Evolutionary conservation across 2,797 vertebrate species (phyloP).

Genomic region (Micromesistius poutassou): DNA sequence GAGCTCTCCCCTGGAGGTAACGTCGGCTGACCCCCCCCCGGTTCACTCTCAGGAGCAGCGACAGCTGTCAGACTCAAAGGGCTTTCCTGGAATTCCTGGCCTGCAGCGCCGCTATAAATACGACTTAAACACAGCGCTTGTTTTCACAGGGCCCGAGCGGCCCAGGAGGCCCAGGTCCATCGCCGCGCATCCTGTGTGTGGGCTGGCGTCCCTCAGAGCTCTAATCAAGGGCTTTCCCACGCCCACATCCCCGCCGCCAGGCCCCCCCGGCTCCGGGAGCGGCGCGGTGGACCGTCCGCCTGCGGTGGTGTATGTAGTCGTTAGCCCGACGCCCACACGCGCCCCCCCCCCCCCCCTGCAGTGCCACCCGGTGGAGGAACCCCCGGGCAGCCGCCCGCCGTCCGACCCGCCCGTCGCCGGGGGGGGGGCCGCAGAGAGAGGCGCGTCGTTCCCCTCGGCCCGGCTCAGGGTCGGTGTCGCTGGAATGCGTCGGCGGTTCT

Average conservation of each 20-base stretch:
- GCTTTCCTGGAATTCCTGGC: neutral
- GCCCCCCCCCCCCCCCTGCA: conserved; percentile 13
- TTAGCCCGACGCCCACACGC: conserved; percentile 14
- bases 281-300: conserved; percentile 40
- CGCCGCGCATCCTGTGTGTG: conserved; percentile 52
- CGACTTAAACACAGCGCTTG: neutral
- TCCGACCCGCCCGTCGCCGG: conserved; percentile 62
- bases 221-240: conserved; percentile 70
- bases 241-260: conserved; percentile 50
- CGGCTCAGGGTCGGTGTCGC: conserved; percentile 46
- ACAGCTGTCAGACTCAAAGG: neutral
- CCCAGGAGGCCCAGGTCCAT: conserved; percentile 40
- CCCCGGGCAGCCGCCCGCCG: conserved; percentile 44
- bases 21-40: neutral
- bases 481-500: conserved; percentile 34
- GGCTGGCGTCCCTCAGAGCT: conserved; percentile 45
- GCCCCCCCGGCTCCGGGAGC: neutral
- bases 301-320: conserved; percentile 56
- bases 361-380: conserved; percentile 42
- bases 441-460: conserved; percentile 61
- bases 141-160: conserved; percentile 17
- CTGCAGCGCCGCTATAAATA: neutral
- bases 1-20: neutral
- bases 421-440: conserved; percentile 54
- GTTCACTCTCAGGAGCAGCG: neutral